Conservation (phyloP, 2,888 invertebrate genomes). For the Tuberolachnus salignus region DNA sequence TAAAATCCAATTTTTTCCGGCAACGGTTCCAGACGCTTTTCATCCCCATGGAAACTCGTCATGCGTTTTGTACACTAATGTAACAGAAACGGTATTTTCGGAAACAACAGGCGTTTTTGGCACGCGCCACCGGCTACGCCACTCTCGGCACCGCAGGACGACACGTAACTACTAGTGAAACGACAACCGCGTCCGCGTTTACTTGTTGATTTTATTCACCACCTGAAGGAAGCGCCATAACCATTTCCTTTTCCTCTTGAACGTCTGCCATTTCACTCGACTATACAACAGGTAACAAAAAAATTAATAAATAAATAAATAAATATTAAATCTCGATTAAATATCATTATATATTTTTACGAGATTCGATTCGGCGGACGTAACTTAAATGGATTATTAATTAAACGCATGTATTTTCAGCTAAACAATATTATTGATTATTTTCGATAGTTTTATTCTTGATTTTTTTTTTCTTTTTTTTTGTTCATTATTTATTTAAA, state of each 20-base stretch:
- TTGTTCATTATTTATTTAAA: neutral
- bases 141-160: conserved; percentile 42
- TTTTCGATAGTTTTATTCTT: neutral
- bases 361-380: neutral
- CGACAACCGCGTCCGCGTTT: conserved; percentile 44
- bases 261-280: neutral
- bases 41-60: conserved; percentile 40
- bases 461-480: neutral
- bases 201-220: conserved; percentile 52
- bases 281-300: neutral
- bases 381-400: neutral
- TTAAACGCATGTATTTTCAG: neutral
- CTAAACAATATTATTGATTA: neutral
- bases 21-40: conserved; percentile 48
- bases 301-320: no score
- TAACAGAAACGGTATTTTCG: conserved; percentile 47
- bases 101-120: conserved; percentile 55
- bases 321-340: neutral
- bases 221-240: conserved; percentile 28
- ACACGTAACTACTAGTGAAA: conserved; percentile 43
- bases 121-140: conserved; percentile 51
- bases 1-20: conserved; percentile 46
- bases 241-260: neutral
- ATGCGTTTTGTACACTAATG: conserved; percentile 35
- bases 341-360: neutral